A percentile compares a stretch with the other conserved stretches of the same genome.
Evolutionary conservation across 1,140 invertebrate genomes (phyloP).

Genomic region (Drosophila orosa): DNA sequence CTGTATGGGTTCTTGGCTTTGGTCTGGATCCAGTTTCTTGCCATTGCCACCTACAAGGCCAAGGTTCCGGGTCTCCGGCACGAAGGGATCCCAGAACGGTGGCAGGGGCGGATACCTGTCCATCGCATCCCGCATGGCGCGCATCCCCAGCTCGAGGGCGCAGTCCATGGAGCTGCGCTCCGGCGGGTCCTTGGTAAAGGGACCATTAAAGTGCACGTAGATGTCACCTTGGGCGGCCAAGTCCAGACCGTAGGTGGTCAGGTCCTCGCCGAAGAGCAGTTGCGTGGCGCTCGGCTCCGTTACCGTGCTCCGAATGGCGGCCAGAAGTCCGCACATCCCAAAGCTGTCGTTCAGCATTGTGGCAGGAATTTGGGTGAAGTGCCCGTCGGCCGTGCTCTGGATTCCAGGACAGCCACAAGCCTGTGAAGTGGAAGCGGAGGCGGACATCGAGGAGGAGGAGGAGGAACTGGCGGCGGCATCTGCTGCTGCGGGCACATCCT

Average conservation of each 20-base stretch:
- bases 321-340: slow-evolving; percentile 39
- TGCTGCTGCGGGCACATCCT: background rate
- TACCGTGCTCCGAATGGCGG: slow-evolving; percentile 28
- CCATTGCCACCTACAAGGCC: slow-evolving; percentile 21
- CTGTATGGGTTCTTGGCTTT: no score
- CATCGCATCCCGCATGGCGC: slow-evolving; percentile 64
- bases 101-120: slow-evolving; percentile 27
- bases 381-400: slow-evolving; percentile 3
- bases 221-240: slow-evolving; percentile 64
- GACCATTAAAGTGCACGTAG: slow-evolving; percentile 71
- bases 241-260: slow-evolving; percentile 61
- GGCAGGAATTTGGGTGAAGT: slow-evolving; percentile 20
- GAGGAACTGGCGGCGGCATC: background rate
- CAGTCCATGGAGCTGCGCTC: slow-evolving; percentile 45
- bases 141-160: slow-evolving; percentile 67
- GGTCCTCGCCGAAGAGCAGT: slow-evolving; percentile 60
- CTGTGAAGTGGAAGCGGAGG: background rate
- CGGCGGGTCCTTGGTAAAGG: slow-evolving; percentile 56
- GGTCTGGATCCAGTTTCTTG: background rate
- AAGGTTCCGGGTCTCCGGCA: slow-evolving; percentile 55
- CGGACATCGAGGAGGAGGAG: background rate
- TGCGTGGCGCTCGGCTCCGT: slow-evolving; percentile 22
- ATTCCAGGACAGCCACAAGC: background rate
- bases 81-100: slow-evolving; percentile 58
- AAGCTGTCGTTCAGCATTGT: slow-evolving; percentile 40